phyloP scores from a whole-genome alignment of 2,888 invertebrate species.

The Synanthedon myopaeformis region DNA sequence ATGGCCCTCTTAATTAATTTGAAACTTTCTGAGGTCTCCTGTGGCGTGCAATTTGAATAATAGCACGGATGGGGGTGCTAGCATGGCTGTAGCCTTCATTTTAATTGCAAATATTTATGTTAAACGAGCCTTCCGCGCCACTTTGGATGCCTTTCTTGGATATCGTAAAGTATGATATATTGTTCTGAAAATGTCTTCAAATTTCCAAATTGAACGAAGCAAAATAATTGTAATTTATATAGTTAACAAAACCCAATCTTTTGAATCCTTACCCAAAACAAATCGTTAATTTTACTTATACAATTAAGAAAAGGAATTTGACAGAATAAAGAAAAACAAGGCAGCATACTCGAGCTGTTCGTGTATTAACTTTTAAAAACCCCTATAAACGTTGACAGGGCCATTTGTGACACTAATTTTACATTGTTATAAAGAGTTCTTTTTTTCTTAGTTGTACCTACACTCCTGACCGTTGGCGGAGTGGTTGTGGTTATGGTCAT shows the following conservation, averaged over 20 bases:
- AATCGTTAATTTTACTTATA: too few relatives aligned
- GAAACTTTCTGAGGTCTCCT: conserved; percentile 69
- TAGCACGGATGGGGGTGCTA: conserved; percentile 52
- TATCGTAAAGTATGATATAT: conserved; percentile 59
- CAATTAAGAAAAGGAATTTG: too few relatives aligned
- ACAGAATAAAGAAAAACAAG: too few relatives aligned
- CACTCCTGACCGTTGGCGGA: too few relatives aligned
- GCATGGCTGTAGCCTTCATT: conserved; percentile 49
- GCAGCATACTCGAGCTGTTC: too few relatives aligned
- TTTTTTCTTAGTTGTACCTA: too few relatives aligned
- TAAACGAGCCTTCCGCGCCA: conserved; percentile 44
- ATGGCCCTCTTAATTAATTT: conserved; percentile 70
- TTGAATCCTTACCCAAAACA: too few relatives aligned
- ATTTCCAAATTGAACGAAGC: not conserved
- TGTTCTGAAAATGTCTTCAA: conserved; percentile 21
- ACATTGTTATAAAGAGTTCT: too few relatives aligned
- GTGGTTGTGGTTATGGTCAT: too few relatives aligned
- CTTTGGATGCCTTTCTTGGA: conserved; percentile 26
- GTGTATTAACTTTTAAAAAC: too few relatives aligned
- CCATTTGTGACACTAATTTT: too few relatives aligned
- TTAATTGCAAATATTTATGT: conserved; percentile 71
- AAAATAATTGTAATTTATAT: not conserved
- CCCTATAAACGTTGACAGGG: too few relatives aligned
- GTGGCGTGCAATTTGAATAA: conserved; percentile 69
- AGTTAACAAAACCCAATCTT: not conserved